phyloP scores from a whole-genome alignment of 2,113 vertebrate genomes.

The Ploceus nigricollis region DNA sequence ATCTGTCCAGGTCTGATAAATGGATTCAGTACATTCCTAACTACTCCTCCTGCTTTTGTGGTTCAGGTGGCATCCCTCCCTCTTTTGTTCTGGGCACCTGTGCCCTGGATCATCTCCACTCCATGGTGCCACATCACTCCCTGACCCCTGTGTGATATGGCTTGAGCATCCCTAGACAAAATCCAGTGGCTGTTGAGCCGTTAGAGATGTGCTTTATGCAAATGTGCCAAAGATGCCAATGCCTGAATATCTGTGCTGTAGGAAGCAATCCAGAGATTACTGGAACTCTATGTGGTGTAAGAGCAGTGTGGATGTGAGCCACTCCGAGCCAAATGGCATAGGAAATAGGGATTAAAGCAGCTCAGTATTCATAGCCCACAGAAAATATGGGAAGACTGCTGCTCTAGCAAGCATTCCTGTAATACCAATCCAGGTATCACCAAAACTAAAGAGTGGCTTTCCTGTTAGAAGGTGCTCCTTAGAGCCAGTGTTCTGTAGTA shows the following conservation, averaged over 20 bases:
- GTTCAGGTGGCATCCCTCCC: neutral
- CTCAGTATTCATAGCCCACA: neutral
- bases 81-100: neutral
- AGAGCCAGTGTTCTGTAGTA: neutral
- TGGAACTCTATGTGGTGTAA: fast-evolving
- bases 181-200: neutral
- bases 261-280: neutral
- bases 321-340: fast-evolving
- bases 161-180: neutral
- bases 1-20: neutral
- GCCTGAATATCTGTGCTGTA: neutral
- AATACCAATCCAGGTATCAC: neutral
- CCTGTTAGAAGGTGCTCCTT: neutral
- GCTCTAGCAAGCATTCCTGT: neutral
- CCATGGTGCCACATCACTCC: too few species aligned
- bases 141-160: too few species aligned
- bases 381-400: neutral
- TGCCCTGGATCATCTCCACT: neutral
- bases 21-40: neutral
- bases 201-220: neutral
- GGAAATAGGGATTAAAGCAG: neutral
- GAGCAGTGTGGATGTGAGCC: neutral
- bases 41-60: neutral
- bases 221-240: neutral
- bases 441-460: neutral